Conservation (phyloP, 1,140 invertebrate species). For the Steinernema khuongi region DNA sequence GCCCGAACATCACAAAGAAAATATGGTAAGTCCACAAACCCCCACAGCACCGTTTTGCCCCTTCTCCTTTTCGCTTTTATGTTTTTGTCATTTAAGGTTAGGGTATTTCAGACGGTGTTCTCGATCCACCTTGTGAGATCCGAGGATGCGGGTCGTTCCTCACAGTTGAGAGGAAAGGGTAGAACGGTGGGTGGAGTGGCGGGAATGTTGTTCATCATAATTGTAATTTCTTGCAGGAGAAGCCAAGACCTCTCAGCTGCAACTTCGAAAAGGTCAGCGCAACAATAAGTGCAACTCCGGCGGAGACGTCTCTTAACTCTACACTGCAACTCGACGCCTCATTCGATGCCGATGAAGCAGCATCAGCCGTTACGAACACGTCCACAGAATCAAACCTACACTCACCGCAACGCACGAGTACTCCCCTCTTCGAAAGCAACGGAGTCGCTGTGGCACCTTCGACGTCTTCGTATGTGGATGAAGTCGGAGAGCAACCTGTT, state of each 20-base stretch:
- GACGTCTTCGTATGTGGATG: slow-evolving; percentile 12
- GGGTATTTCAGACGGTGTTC: slow-evolving; percentile 10
- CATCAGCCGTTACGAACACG: neutral
- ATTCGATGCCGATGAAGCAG: neutral
- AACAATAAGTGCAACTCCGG: neutral
- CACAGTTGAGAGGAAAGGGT: neutral
- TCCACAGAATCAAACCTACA: neutral
- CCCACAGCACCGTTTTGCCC: neutral
- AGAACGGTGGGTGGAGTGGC: neutral
- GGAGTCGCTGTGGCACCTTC: neutral
- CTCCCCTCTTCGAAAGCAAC: slow-evolving; percentile 1
- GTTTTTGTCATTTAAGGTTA: neutral
- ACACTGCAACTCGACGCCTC: neutral
- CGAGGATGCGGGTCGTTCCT: slow-evolving; percentile 11
- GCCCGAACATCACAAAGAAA: neutral
- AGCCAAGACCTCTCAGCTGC: neutral
- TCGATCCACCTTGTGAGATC: slow-evolving; percentile 16
- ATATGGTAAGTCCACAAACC: neutral
- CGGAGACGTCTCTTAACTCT: neutral
- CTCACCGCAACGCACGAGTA: slow-evolving; percentile 12
- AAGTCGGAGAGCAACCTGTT: slow-evolving; percentile 17
- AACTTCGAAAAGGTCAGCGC: slow-evolving; percentile 4
- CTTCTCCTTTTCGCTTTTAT: neutral
- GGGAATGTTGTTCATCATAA: neutral
- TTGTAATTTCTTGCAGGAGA: neutral